A percentile compares a stretch with the other conserved stretches of the same genome.
Conservation (phyloP, 2,113 vertebrate genomes). For the Mesoclemmys tuberculata region DNA sequence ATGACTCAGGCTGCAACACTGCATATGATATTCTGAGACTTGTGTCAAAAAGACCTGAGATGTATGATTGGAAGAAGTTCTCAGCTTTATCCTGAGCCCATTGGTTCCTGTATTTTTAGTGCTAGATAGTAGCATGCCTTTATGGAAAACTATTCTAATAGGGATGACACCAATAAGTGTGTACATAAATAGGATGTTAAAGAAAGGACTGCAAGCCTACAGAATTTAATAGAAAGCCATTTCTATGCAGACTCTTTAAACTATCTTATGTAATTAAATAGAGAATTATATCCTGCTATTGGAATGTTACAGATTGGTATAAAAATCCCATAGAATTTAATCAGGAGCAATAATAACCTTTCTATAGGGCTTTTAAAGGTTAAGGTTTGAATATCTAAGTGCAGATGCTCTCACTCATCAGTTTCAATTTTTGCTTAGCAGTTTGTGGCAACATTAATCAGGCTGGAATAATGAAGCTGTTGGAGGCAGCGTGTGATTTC, state of each 20-base stretch:
- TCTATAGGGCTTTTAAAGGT: conserved; percentile 32
- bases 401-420: not conserved
- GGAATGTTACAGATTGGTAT: not conserved
- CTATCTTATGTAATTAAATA: conserved; percentile 2
- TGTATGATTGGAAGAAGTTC: not conserved
- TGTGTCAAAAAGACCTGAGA: not conserved
- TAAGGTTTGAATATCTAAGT: conserved; percentile 6
- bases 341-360: not conserved
- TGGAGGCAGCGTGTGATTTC: not conserved
- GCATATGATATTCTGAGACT: not conserved
- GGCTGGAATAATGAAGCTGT: conserved; percentile 53
- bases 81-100: not conserved
- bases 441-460: conserved; percentile 55
- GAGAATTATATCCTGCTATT: not conserved
- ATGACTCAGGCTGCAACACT: not conserved
- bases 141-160: not conserved
- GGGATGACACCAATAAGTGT: not conserved
- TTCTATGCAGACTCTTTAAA: conserved; percentile 1
- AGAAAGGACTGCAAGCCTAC: not conserved
- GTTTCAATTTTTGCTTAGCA: not conserved
- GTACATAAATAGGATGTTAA: not conserved
- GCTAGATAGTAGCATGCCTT: not conserved
- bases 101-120: not conserved
- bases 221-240: not conserved
- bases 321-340: not conserved